Base-by-base conservation (phyloP, 2,888 invertebrate species). In the Apocheima hispidaria region DNA sequence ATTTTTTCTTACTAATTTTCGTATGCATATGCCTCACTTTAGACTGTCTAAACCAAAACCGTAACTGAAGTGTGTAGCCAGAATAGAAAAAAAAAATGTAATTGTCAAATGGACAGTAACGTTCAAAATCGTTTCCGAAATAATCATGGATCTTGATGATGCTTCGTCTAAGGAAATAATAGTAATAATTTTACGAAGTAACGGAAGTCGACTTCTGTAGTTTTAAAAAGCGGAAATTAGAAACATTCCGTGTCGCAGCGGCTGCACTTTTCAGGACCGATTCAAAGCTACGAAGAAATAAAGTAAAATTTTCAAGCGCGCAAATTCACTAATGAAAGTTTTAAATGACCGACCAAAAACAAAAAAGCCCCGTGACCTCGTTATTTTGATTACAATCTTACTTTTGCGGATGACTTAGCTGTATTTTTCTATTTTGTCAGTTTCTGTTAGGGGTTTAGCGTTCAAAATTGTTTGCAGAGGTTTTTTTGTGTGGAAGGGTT, bases 271-370 rank as follows among this genome's bases (percentile, higher is more conserved):
- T 71, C 69, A 66, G 66, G 65, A 69, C 69, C 69, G 71, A 72
- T 69, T 65, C 81, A 82, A n/a, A 79, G 75, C 78, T 79, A 69
- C n/a, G 6, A 81, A 84, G 84, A 81, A 83, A 84, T 84, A 86
- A 86, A 87, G 83, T 83, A 80, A 78, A 81, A 81, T 79, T 78
- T 83, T 83, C 83, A 77, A 74, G 84, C 79, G 81, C 85, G 80
- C 84, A 85, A 86, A 88, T 87, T 88, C 90, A 88, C 90, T 89
- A 90, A 90, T 90, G 88, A 90, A 90, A 90, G 85, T 90, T 90
- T 88, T 86, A 90, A 90, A 90, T 86, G 85, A 86, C 87, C 83
- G 82, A 80, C 86, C 82, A 86, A 87, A 87, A 66, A 70, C 68
- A 70, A 83, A 83, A 86, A 86, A 88, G 81, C 71, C 72, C 74